Evolutionary conservation across 2,797 vertebrate genomes (phyloP).

Genomic region (Acanthiza pusilla): DNA sequence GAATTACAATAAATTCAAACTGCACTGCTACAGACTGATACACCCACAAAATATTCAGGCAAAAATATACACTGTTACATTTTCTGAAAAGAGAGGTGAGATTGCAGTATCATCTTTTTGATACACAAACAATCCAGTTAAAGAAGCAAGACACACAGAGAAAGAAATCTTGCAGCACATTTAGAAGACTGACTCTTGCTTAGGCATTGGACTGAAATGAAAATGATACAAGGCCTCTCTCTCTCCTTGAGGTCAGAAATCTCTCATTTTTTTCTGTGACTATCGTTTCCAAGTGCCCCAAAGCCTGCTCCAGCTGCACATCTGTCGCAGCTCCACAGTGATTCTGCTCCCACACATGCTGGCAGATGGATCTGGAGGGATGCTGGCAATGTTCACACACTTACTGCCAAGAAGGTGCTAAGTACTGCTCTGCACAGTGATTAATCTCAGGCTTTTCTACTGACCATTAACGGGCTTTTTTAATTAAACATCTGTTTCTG

Average conservation of each 20-base stretch:
- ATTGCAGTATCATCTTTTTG: not conserved
- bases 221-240: not conserved
- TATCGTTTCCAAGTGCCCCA: not conserved
- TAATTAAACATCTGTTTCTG: not conserved
- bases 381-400: not conserved
- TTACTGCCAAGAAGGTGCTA: not conserved
- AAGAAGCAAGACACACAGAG: not conserved
- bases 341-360: not conserved
- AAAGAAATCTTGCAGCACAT: not conserved
- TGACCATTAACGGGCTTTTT: not conserved
- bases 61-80: not conserved
- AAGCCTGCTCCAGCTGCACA: not conserved
- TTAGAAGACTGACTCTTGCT: not conserved
- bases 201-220: not conserved
- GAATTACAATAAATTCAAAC: not conserved
- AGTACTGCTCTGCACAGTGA: not conserved
- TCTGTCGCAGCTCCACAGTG: not conserved
- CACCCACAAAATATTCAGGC: not conserved
- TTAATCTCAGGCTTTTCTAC: not conserved
- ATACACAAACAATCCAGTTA: not conserved
- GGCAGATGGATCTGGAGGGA: not conserved
- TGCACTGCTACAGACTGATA: not conserved
- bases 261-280: not conserved
- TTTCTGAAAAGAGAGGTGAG: not conserved
- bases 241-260: not conserved